Conservation (phyloP, 2,888 invertebrate genomes). For the Eumerus sabulonum region DNA sequence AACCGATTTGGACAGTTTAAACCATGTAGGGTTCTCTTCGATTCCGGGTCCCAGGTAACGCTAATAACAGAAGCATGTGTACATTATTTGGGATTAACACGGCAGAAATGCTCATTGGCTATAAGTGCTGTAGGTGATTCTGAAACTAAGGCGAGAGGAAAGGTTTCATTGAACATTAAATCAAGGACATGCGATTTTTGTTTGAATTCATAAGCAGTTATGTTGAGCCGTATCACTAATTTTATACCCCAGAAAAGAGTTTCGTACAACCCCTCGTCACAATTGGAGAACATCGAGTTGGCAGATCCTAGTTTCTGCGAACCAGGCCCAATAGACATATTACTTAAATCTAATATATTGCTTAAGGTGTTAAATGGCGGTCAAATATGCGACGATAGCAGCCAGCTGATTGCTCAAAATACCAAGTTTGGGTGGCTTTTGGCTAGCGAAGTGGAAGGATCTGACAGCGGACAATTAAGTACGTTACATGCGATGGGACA, state of each 20-base stretch:
- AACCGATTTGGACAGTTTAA: too few relatives aligned
- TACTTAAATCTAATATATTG: neutral
- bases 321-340: neutral
- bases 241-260: constrained; percentile 1
- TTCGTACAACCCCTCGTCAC: neutral
- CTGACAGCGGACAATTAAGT: too few relatives aligned
- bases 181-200: neutral
- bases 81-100: too few relatives aligned
- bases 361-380: neutral
- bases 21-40: too few relatives aligned
- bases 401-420: too few relatives aligned
- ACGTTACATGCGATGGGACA: neutral
- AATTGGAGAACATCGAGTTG: too few relatives aligned
- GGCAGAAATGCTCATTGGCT: neutral
- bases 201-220: neutral
- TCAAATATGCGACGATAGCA: neutral
- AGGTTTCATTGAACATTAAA: neutral
- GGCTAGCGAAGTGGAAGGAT: too few relatives aligned
- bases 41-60: too few relatives aligned
- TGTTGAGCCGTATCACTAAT: constrained; percentile 5
- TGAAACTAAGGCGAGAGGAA: constrained; percentile 3
- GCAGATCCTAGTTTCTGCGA: neutral
- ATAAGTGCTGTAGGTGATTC: constrained; percentile 10
- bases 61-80: too few relatives aligned
- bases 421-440: too few relatives aligned